Base-by-base conservation (phyloP, 1,140 invertebrate genomes). In the Drosophila orena region DNA sequence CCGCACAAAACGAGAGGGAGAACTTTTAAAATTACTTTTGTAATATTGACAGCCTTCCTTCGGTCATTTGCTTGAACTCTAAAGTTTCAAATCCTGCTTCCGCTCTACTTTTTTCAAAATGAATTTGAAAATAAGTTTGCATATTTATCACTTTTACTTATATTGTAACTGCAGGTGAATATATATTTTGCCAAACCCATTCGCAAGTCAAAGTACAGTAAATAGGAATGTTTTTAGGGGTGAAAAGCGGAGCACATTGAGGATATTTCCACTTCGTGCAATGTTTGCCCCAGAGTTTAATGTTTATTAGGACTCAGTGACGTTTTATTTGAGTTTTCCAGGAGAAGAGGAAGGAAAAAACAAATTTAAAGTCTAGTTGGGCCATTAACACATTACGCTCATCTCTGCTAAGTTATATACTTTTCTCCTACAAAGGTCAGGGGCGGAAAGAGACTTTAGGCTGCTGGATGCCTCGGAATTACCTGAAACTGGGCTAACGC, bases 1-100 rank as follows among this genome's bases (percentile, higher is more conserved):
- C 53, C 58, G 37, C 38, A 56, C 34, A 62, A 54, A 37, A 47
- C 24, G 38, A 46, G 44, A 53, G 17, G 8, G 42, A 37, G 46
- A 56, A 81, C 62, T 80, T 57, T 58, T 53, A 37, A 81, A 77
- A 81, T 81, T 66, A 81, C 78, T 80, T 80, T 77, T 81, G 52
- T 76, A 80, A 80, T 44, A 44, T 44, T 61, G 72, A 77, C 71
- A 81, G 72, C 64, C 30, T 53, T 38, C 78, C 55, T 43, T 17
- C 43, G 78, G 78, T 65, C 43, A 81, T 56, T 50, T 42, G 42
- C 17, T 15, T 30, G n/a, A 80, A 44, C 52, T 70, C 24, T 50
- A 22, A 44, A 43, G 40, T 37, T 8, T 22, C 22, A 46, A 24
- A 20, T 59, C 58, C 11, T 4, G 30, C 52, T 44, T 60, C 20